phyloP scores from a whole-genome alignment of 2,113 vertebrate genomes.

The Calidris pygmaea region DNA sequence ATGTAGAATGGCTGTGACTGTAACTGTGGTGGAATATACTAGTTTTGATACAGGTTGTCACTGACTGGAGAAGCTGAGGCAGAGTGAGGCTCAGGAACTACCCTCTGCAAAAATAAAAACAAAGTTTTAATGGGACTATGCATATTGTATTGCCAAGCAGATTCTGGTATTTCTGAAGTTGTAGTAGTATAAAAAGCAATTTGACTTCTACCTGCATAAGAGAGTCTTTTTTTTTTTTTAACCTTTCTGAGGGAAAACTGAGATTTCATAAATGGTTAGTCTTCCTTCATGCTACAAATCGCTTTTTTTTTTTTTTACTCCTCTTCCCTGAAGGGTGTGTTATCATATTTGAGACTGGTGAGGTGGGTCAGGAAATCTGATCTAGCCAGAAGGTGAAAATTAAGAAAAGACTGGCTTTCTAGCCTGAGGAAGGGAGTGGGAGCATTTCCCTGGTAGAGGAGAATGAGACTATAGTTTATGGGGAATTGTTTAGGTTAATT shows the following conservation, averaged over 20 bases:
- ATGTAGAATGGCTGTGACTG: not conserved
- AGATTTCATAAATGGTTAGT: not conserved
- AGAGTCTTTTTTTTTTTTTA: too few species aligned
- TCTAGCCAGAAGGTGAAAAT: not conserved
- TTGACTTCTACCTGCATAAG: not conserved
- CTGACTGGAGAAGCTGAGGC: not conserved
- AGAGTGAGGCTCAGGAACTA: not conserved
- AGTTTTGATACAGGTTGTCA: not conserved
- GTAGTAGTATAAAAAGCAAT: not conserved
- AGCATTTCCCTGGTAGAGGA: not conserved
- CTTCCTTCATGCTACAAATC: not conserved
- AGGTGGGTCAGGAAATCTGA: not conserved
- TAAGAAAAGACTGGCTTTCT: not conserved
- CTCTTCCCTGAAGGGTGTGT: not conserved
- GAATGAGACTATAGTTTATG: not conserved
- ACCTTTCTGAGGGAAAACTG: not conserved
- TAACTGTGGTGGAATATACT: not conserved
- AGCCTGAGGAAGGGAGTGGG: not conserved
- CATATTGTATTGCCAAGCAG: not conserved
- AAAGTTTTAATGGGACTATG: not conserved
- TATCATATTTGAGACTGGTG: not conserved
- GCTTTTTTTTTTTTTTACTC: not conserved
- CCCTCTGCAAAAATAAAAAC: not conserved
- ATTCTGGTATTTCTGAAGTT: not conserved
- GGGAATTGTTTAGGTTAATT: not conserved